A percentile compares a stretch with the other conserved stretches of the same genome.
Evolutionary conservation across 2,113 vertebrate species (phyloP).

Genomic region (Hoplias malabaricus): DNA sequence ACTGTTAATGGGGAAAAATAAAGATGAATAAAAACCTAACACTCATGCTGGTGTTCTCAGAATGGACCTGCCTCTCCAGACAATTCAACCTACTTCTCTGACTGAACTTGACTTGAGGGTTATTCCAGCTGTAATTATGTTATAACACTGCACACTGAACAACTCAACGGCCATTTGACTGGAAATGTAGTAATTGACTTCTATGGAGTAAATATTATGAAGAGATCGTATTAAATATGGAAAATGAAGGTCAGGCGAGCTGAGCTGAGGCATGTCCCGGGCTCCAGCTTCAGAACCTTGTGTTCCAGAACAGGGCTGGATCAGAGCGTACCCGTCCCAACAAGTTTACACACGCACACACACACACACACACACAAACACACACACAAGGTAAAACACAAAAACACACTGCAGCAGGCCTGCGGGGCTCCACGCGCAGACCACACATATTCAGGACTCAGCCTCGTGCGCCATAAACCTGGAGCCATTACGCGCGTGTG

Average conservation of each 20-base stretch:
- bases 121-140: no score
- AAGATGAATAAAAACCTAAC: no score
- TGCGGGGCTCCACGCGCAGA: slow-evolving; percentile 64
- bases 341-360: slow-evolving; percentile 52
- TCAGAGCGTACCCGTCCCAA: slow-evolving; percentile 57
- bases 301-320: slow-evolving; percentile 47
- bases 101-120: no score
- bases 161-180: no score
- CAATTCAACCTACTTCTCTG: no score
- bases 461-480: slow-evolving; percentile 66
- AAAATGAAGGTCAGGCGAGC: background rate
- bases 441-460: slow-evolving; percentile 76
- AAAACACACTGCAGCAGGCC: slow-evolving; percentile 47
- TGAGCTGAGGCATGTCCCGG: slow-evolving; percentile 40
- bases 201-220: no score
- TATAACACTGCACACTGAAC: no score
- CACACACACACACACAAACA: slow-evolving; percentile 14
- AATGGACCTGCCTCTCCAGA: no score
- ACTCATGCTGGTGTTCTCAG: no score
- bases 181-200: no score
- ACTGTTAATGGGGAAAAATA: no score
- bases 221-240: no score
- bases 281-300: slow-evolving; percentile 54
- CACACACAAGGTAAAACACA: slow-evolving; percentile 33
- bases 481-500: slow-evolving; percentile 73